These are phyloP conservation scores for Fukomys damarensis DNA, from an alignment of 2,113 vertebrate genomes.

Conservation along the genomic window DNA sequence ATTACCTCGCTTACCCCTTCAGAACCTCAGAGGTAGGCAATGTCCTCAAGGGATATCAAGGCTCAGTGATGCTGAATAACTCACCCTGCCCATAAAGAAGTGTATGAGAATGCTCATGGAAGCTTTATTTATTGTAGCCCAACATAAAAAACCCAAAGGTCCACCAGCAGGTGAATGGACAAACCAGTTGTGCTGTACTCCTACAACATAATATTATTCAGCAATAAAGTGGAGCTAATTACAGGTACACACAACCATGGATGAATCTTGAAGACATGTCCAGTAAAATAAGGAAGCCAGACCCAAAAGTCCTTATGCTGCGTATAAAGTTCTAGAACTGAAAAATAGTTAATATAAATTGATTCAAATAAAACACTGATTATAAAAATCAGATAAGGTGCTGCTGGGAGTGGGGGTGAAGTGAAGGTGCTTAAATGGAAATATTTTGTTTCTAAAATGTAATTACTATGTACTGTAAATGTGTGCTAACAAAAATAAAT, in stretches of 20 bases:
- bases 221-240: constrained; percentile 1
- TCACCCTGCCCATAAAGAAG: neutral
- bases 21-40: neutral
- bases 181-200: neutral
- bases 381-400: constrained; percentile 1
- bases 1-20: neutral
- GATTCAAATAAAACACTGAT: neutral
- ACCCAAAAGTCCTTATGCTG: neutral
- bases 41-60: neutral
- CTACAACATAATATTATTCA: neutral
- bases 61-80: neutral
- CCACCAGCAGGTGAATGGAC: neutral
- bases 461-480: neutral
- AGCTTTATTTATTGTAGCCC: constrained; percentile 24
- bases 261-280: neutral
- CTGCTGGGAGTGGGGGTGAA: neutral
- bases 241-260: neutral
- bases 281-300: constrained; percentile 11
- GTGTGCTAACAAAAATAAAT: neutral
- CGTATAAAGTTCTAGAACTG: neutral
- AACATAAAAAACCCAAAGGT: constrained; percentile 4
- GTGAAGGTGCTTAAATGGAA: neutral
- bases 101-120: neutral
- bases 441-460: neutral
- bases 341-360: neutral